Percentiles rank a stretch among this genome's conserved stretches.
Evolutionary conservation across 2,888 invertebrate genomes (phyloP).

Genomic region (Steinernema scapterisci): DNA sequence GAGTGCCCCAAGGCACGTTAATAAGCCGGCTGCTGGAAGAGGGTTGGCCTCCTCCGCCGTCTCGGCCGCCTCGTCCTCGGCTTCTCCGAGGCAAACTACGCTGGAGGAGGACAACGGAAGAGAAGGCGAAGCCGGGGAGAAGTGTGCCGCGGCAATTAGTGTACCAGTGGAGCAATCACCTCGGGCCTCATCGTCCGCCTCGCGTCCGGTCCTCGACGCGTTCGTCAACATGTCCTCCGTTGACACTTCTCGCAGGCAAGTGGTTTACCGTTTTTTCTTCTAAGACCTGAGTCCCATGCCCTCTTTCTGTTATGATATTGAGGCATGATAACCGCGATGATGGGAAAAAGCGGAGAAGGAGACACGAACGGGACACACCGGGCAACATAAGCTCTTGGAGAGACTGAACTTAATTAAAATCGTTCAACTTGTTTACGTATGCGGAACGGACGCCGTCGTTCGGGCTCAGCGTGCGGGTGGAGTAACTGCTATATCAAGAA

Average conservation of each 20-base stretch:
- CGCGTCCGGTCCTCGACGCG: background rate
- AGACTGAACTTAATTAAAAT: slow-evolving; percentile 24
- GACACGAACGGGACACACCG: background rate
- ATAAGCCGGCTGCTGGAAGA: slow-evolving; percentile 26
- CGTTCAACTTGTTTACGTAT: slow-evolving; percentile 30
- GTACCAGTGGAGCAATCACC: slow-evolving; percentile 30
- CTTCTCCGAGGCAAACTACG: slow-evolving; percentile 20
- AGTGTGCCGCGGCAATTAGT: slow-evolving; percentile 24
- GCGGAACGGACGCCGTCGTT: slow-evolving; percentile 20
- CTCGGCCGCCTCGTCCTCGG: background rate
- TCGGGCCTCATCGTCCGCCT: background rate
- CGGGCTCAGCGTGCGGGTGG: slow-evolving; percentile 13
- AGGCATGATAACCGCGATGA: background rate
- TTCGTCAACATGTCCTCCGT: slow-evolving; percentile 21
- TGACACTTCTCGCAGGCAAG: slow-evolving; percentile 21
- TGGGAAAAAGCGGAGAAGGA: background rate
- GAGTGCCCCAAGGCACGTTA: slow-evolving; percentile 30
- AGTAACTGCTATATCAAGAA: slow-evolving; percentile 32
- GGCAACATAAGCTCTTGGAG: background rate
- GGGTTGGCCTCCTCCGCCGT: slow-evolving; percentile 13
- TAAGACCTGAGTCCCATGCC: no score
- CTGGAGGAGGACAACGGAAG: background rate
- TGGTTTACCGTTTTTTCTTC: background rate
- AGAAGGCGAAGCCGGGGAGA: slow-evolving; percentile 4
- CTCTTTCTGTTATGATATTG: no score